Percentiles rank a stretch among this genome's conserved stretches.
These are phyloP conservation scores for Idaea biselata DNA, from an alignment of 2,888 invertebrate genomes.

Conservation along the genomic window DNA sequence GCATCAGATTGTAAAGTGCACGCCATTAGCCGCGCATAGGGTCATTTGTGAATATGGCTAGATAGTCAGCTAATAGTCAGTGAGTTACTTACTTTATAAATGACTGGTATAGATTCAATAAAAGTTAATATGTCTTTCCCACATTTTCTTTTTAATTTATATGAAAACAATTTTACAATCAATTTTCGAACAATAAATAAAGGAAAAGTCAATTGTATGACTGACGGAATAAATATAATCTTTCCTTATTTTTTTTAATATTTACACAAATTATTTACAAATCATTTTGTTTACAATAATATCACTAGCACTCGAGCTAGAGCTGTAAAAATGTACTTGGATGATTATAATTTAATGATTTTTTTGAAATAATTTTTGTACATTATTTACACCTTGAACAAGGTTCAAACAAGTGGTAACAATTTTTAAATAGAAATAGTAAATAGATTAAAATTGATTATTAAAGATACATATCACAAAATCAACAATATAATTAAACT, in stretches of 20 bases:
- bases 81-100: too few species aligned
- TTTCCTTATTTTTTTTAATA: slow-evolving; percentile 56
- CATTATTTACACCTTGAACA: slow-evolving; percentile 62
- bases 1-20: too few species aligned
- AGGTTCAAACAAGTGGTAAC: neutral
- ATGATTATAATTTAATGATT: slow-evolving; percentile 33
- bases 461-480: slow-evolving; percentile 12
- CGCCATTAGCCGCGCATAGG: too few species aligned
- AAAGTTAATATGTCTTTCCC: slow-evolving; percentile 29
- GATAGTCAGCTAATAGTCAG: too few species aligned
- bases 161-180: slow-evolving; percentile 76
- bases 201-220: slow-evolving; percentile 64
- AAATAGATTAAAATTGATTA: slow-evolving; percentile 8
- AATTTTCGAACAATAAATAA: slow-evolving; percentile 72
- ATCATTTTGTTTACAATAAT: slow-evolving; percentile 34
- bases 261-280: slow-evolving; percentile 72
- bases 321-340: slow-evolving; percentile 46
- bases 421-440: slow-evolving; percentile 11
- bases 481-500: neutral
- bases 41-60: too few species aligned
- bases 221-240: slow-evolving; percentile 71
- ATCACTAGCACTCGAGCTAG: slow-evolving; percentile 52
- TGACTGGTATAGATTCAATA: neutral
- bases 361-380: slow-evolving; percentile 48
- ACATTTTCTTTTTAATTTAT: slow-evolving; percentile 61